phyloP scores from a whole-genome alignment of 35 echinoderm and acorn worm species.

The Hemicentrotus pulcherrimus region DNA sequence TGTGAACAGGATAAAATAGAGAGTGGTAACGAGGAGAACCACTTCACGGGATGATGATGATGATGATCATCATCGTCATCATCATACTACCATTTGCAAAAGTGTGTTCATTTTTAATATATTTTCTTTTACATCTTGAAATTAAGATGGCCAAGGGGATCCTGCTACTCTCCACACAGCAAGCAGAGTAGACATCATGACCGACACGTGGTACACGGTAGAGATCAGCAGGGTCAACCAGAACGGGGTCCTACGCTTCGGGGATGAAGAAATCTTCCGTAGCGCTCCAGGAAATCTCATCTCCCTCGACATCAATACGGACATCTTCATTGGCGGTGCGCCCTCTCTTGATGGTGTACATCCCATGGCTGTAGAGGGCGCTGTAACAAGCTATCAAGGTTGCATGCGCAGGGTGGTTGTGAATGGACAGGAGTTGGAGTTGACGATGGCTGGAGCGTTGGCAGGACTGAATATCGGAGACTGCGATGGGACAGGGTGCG shows the following conservation, averaged over 20 bases:
- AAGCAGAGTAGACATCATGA: slow-evolving; percentile 43
- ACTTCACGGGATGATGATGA: too few species aligned
- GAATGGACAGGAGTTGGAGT: slow-evolving; percentile 56
- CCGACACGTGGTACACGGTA: slow-evolving; percentile 66
- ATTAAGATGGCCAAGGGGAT: slow-evolving; percentile 68
- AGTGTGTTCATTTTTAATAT: too few species aligned
- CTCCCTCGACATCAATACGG: slow-evolving; percentile 67
- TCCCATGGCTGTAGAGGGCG: slow-evolving; percentile 67
- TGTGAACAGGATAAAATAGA: too few species aligned
- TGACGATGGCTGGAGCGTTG: slow-evolving; percentile 56
- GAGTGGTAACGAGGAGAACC: too few species aligned
- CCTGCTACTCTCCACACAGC: slow-evolving; percentile 69
- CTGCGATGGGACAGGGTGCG: slow-evolving; percentile 89
- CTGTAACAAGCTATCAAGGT: slow-evolving; percentile 59
- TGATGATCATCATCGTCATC: too few species aligned
- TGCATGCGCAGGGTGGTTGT: slow-evolving; percentile 67
- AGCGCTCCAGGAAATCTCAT: slow-evolving; percentile 51
- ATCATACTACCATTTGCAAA: too few species aligned
- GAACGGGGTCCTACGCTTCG: slow-evolving; percentile 57
- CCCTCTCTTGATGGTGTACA: slow-evolving; percentile 59
- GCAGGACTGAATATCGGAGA: slow-evolving; percentile 66
- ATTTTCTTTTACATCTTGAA: too few species aligned
- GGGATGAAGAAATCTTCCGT: slow-evolving; percentile 54
- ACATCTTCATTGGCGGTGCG: slow-evolving; percentile 70
- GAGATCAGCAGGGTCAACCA: slow-evolving; percentile 68